Percentiles rank a stretch among this genome's conserved stretches.
Conservation (phyloP, 2,113 vertebrate species). For the Zosterops japonicus region DNA sequence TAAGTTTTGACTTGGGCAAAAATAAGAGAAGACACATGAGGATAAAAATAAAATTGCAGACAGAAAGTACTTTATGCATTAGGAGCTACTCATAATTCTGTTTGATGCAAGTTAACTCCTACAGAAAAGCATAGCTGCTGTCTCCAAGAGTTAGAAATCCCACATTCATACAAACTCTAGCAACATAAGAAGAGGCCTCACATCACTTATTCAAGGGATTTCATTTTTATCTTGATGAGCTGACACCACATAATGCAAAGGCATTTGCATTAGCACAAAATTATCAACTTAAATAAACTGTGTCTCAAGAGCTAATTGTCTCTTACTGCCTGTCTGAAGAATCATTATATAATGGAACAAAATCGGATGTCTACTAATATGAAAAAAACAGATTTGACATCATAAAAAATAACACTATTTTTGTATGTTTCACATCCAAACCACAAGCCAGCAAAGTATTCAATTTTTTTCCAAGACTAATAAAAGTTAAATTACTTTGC, state of each 20-base stretch:
- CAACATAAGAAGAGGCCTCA: not conserved
- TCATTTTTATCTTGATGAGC: not conserved
- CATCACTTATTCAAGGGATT: not conserved
- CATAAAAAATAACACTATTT: conserved; percentile 60
- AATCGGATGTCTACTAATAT: conserved; percentile 17
- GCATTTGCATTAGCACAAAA: not conserved
- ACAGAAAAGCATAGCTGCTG: not conserved
- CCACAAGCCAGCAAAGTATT: conserved; percentile 67
- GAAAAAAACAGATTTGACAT: not conserved
- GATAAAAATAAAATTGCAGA: not conserved
- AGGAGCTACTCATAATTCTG: not conserved
- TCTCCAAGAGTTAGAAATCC: not conserved
- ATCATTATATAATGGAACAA: conserved; percentile 49
- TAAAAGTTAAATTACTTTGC: conserved; percentile 70
- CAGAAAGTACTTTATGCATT: not conserved
- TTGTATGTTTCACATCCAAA: conserved; percentile 53
- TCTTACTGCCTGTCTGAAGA: not conserved
- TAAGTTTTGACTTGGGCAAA: not conserved
- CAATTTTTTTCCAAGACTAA: conserved; percentile 74
- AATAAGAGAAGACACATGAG: not conserved
- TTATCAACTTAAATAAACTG: not conserved
- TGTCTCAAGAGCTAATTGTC: not conserved
- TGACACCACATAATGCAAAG: not conserved
- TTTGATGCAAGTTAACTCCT: not conserved
- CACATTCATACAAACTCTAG: not conserved